Conservation (phyloP, 2,888 invertebrate genomes). For the Nymphalis c-album region DNA sequence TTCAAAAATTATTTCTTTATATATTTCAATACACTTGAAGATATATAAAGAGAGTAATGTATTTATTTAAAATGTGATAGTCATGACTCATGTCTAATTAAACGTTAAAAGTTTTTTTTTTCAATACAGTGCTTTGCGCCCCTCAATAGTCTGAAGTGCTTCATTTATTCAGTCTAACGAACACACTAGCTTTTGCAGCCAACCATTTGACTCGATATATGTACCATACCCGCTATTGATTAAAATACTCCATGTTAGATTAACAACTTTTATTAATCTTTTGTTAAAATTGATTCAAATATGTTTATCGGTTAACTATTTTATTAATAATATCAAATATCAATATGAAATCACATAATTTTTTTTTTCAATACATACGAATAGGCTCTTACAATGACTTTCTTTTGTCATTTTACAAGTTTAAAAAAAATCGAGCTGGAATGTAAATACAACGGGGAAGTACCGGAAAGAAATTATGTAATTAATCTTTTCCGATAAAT, state of each 20-base stretch:
- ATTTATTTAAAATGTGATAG: background rate
- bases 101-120: slow-evolving; percentile 16
- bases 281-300: background rate
- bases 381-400: too few species aligned
- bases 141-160: slow-evolving; percentile 18
- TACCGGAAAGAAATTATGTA: too few species aligned
- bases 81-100: slow-evolving; percentile 17
- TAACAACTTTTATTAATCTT: background rate
- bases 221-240: slow-evolving; percentile 14
- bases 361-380: too few species aligned
- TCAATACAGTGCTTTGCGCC: slow-evolving; percentile 16
- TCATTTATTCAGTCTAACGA: slow-evolving; percentile 27
- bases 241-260: background rate
- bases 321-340: too few species aligned
- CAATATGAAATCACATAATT: too few species aligned
- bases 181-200: slow-evolving; percentile 7
- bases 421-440: too few species aligned
- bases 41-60: too few species aligned
- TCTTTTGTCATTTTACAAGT: too few species aligned
- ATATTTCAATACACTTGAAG: background rate
- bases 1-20: background rate
- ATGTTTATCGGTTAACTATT: too few species aligned
- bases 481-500: too few species aligned
- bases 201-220: slow-evolving; percentile 13
- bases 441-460: too few species aligned